Evolutionary conservation across 2,797 vertebrate species (phyloP), one percentile per base, ranked within the genome.

Genomic region (Microcaecilia unicolor): DNA sequence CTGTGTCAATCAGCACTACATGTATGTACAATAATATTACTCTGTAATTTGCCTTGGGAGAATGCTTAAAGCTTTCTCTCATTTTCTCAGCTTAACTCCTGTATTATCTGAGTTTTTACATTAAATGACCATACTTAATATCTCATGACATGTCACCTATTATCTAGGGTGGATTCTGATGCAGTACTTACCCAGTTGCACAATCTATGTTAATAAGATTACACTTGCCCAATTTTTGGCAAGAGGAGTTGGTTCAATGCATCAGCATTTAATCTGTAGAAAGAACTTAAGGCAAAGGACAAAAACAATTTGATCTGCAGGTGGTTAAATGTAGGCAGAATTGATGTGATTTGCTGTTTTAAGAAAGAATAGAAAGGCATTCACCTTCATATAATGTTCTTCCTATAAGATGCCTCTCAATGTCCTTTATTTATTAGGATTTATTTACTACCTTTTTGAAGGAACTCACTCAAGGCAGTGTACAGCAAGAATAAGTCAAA

Each of bases 21-120:
- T 64, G 67, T 57, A 1, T 62, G 63, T 57, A 64, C 70, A 65
- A 71, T 80, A 76, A 74, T 72, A 78, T 75, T 72, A 74, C 78
- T 76, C 73, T 52, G 58, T 64, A 48, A 77, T 81, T 74, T 41
- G 59, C 81, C 78, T 80, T 76, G 74, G 70, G 80, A 81, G 69
- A 61, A 67, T 57, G 67, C 78, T 83, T 85, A 83, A 86, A 84
- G 80, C 80, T 77, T 83, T 78, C 72, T 74, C 81, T 80, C 78
- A 80, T 83, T 76, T 80, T 81, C 78, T 74, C 73, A 67, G 63
- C 75, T 80, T 83, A 82, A 82, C 79, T 76, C 78, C 23, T 84
- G 81, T 86, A 80, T 85, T 83, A 81, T 82, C 74, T 58, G 69
- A 64, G 70, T 80, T 84, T 83, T 81, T 81, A 84, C 81, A 81